phyloP scores from a whole-genome alignment of 2,888 invertebrate genomes.

The Perithous albicinctus region DNA sequence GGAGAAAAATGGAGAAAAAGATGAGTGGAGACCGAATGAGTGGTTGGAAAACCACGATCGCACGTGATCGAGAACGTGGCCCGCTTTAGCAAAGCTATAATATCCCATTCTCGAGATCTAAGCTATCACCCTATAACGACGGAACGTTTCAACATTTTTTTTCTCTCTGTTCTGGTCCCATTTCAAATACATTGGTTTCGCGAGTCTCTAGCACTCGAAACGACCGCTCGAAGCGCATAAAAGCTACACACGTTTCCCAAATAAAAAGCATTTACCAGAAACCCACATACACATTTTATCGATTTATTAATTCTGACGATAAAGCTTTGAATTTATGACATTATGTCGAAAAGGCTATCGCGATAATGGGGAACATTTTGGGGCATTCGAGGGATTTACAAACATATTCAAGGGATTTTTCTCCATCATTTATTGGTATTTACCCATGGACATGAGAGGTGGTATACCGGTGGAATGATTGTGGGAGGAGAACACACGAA shows the following conservation, averaged over 20 bases:
- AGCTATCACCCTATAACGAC: conserved; percentile 32
- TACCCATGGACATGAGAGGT: conserved; percentile 40
- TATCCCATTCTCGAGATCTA: conserved; percentile 32
- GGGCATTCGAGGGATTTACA: conserved; percentile 14
- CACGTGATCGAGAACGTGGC: conserved; percentile 59
- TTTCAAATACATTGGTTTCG: conserved; percentile 53
- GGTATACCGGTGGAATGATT: conserved; percentile 41
- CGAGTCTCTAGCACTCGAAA: conserved; percentile 5
- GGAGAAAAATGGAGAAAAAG: conserved; percentile 58
- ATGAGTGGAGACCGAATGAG: conserved; percentile 52
- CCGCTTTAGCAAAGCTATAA: conserved; percentile 50
- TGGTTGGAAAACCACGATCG: conserved; percentile 48
- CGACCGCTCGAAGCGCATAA: not conserved
- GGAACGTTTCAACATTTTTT: conserved; percentile 24
- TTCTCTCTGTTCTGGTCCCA: conserved; percentile 29
- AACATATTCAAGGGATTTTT: conserved; percentile 11
- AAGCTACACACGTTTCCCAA: not conserved
- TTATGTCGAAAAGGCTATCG: not conserved
- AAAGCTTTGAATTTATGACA: conserved; percentile 23
- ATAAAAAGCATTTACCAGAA: conserved; percentile 14
- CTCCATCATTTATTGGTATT: conserved; percentile 63
- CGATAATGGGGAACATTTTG: conserved; percentile 25
- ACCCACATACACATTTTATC: conserved; percentile 29
- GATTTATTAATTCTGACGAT: conserved; percentile 44
- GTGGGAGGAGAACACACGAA: not conserved